Evolutionary conservation across 2,113 vertebrate species (phyloP).

Genomic region (Romanogobio albipinnatus): DNA sequence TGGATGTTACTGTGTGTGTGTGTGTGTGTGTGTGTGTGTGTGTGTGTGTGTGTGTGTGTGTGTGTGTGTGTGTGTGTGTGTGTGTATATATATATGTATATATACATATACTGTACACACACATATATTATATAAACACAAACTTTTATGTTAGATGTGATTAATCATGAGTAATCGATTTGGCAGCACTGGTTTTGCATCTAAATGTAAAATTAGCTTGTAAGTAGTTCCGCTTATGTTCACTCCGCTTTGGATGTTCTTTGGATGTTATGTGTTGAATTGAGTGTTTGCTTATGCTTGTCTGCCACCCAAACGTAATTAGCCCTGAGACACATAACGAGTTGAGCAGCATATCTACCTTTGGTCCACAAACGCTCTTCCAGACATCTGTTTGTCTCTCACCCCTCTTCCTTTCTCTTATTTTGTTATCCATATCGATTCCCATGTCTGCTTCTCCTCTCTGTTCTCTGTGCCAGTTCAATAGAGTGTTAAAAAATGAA

Average conservation of each 20-base stretch:
- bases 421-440: constrained; percentile 34
- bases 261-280: background rate
- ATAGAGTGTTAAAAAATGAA: constrained; percentile 9
- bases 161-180: no score
- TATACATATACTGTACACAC: background rate
- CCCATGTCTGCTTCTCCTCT: constrained; percentile 50
- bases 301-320: constrained; percentile 50
- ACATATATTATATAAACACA: no score
- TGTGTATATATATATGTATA: no score
- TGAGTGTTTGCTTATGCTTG: constrained; percentile 23
- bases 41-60: no score
- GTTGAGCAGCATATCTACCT: constrained; percentile 66
- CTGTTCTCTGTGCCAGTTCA: constrained; percentile 51
- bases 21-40: no score
- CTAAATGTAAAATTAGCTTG: background rate
- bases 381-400: constrained; percentile 21
- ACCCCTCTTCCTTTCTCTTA: constrained; percentile 27
- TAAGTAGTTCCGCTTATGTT: background rate
- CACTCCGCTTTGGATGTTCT: background rate
- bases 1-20: no score
- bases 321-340: constrained; percentile 54
- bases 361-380: constrained; percentile 23
- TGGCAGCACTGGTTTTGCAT: background rate
- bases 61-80: no score
- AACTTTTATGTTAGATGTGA: background rate